These are phyloP conservation scores for Pristis pectinata DNA, from an alignment of 2,797 vertebrate genomes.

Conservation along the genomic window DNA sequence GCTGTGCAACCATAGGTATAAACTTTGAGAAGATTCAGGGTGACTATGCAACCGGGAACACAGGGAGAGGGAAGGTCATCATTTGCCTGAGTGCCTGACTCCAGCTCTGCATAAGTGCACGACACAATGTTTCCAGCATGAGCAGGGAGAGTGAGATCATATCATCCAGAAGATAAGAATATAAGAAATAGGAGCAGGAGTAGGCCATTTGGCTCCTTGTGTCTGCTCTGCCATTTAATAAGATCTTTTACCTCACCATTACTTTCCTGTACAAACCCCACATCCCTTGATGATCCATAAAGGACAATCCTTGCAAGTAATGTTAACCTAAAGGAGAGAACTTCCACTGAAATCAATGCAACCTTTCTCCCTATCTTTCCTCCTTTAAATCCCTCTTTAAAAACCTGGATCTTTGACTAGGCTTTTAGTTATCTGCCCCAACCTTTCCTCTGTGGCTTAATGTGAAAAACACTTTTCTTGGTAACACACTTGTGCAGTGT, in stretches of 20 bases:
- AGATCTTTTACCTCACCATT: no score
- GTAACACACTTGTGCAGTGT: no score
- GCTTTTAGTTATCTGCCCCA: neutral
- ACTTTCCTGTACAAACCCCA: no score
- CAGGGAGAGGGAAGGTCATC: neutral
- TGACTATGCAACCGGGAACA: neutral
- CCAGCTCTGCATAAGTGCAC: neutral
- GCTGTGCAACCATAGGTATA: neutral
- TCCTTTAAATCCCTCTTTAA: neutral
- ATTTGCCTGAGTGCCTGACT: neutral
- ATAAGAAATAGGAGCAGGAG: no score
- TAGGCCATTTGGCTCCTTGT: no score
- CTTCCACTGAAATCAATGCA: neutral
- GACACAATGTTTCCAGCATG: neutral
- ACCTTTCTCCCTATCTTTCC: neutral
- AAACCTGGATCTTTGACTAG: neutral
- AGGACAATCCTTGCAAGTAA: neutral
- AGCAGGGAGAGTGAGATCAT: neutral
- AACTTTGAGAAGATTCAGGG: neutral
- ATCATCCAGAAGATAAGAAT: no score
- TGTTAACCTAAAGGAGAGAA: neutral
- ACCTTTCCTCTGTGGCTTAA: neutral
- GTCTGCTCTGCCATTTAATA: no score
- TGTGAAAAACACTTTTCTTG: no score
- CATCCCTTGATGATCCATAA: no score